These are phyloP conservation scores for Drosophila kambysellisi DNA, from an alignment of 2,888 invertebrate species.

Conservation along the genomic window DNA sequence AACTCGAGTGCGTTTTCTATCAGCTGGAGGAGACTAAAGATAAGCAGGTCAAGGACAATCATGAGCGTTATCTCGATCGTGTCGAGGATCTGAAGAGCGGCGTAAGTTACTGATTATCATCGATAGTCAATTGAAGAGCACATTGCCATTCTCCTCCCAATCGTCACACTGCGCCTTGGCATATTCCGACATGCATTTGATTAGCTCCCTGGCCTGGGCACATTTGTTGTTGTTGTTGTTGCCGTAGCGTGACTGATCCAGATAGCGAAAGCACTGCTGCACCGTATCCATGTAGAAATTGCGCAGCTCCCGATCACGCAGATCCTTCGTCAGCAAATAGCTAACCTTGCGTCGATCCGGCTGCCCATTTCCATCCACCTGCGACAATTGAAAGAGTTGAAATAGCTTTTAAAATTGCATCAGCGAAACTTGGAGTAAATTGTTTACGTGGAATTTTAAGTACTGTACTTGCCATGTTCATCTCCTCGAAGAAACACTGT, in stretches of 20 bases:
- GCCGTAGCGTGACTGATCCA: conserved; percentile 86
- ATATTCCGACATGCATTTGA: conserved; percentile 89
- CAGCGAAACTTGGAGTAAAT: neutral
- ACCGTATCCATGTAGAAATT: conserved; percentile 90
- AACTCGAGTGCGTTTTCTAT: conserved; percentile 87
- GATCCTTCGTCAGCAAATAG: conserved; percentile 87
- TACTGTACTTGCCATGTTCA: conserved; percentile 87
- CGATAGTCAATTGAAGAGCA: conserved; percentile 83
- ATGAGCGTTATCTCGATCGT: conserved; percentile 85
- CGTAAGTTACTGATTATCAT: conserved; percentile 79
- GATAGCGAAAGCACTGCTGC: conserved; percentile 89
- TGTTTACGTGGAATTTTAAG: neutral
- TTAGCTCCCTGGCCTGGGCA: conserved; percentile 86
- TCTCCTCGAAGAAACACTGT: conserved; percentile 89
- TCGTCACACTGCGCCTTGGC: conserved; percentile 91
- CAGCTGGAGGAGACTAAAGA: conserved; percentile 86
- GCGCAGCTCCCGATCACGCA: conserved; percentile 88
- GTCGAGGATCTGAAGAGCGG: conserved; percentile 86
- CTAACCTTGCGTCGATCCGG: conserved; percentile 89
- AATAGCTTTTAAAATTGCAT: neutral
- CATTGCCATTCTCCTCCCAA: conserved; percentile 87
- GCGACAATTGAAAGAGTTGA: neutral
- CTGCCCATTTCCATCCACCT: conserved; percentile 83
- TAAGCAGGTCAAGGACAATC: conserved; percentile 81
- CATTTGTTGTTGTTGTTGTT: conserved; percentile 86